Base-by-base conservation (phyloP, 2,113 vertebrate species). In the Chroicocephalus ridibundus region DNA sequence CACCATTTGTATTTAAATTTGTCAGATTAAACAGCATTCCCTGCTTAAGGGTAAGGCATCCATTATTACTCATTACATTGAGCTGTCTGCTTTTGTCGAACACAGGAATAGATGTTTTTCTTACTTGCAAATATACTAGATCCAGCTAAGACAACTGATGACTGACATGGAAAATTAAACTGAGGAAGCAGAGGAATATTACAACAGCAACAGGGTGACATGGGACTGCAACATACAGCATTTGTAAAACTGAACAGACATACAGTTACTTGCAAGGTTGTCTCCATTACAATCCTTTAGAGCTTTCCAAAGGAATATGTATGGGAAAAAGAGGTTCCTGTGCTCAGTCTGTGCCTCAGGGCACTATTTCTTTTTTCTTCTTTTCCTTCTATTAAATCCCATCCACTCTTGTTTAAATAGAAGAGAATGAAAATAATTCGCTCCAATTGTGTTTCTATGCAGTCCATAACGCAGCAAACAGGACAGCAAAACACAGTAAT, bases 201-300 rank as follows among this genome's bases (percentile, higher is more conserved):
- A 57, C 36, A 77, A 16, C 8, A 72, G 36, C 47, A 84, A 24
- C 6, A 72, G 44, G 15, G 34, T 64, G 47, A 75, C 42, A 52
- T 0, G 2, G 14, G 44, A 60, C 36, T 71, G 47, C 8, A 36
- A 46, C 11, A 29, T 5, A 36, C 1, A 4, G 57, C 58, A 38
- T 21, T 75, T n/a, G 17, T 22, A 61, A 44, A 78, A 91, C 66
- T 11, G 14, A 89, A 66, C 2, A 1, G 81, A 78, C 13, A 11
- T 16, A 1, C 69, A 74, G 42, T 55, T 51, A 47, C 51, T 42
- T 58, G 32, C 38, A 74, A 82, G 26, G 49, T 32, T 32, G 29
- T 68, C 75, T 86, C 69, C 47, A 55, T 49, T 34, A 32, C 13
- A 58, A 82, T 25, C 15, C 32, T 64, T 82, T 1, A 38, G 46